Evolutionary conservation across 2,113 vertebrate species (phyloP).

Genomic region (Archilochus colubris): DNA sequence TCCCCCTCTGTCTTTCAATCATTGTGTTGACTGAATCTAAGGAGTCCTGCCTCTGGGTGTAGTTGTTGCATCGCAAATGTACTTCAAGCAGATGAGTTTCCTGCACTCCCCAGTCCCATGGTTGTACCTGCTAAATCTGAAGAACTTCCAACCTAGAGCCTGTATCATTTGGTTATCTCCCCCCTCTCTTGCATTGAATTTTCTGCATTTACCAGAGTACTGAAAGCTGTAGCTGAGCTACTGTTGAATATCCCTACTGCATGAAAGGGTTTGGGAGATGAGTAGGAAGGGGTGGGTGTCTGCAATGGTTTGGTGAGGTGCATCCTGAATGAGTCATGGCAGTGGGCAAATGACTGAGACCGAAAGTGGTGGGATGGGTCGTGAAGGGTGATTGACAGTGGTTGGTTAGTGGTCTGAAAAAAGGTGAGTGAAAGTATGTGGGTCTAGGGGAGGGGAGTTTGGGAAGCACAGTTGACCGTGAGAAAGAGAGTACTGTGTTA

Average conservation of each 20-base stretch:
- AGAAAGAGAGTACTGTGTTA: background rate
- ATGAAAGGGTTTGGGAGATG: background rate
- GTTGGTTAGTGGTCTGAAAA: conserved; percentile 50
- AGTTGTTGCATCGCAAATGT: conserved; percentile 32
- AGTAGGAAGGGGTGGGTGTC: conserved; percentile 11
- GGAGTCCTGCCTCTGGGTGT: conserved; percentile 8
- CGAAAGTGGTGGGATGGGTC: background rate
- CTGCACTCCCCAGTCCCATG: background rate
- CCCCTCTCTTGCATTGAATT: background rate
- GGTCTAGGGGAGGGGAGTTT: background rate
- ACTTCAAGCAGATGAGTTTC: background rate
- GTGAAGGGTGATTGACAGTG: conserved; percentile 3
- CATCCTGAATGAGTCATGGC: background rate
- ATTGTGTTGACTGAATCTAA: background rate
- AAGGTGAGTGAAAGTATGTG: conserved; percentile 10
- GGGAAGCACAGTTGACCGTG: background rate
- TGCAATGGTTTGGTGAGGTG: background rate
- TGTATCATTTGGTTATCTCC: background rate
- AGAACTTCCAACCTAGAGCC: background rate
- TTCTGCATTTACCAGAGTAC: background rate
- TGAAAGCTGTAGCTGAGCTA: background rate
- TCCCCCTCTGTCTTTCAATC: background rate
- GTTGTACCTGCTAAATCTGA: background rate
- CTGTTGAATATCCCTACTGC: background rate
- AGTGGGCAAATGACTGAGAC: conserved; percentile 28